Evolutionary conservation across 2,113 vertebrate genomes (phyloP).

Genomic region (Hylia prasina): DNA sequence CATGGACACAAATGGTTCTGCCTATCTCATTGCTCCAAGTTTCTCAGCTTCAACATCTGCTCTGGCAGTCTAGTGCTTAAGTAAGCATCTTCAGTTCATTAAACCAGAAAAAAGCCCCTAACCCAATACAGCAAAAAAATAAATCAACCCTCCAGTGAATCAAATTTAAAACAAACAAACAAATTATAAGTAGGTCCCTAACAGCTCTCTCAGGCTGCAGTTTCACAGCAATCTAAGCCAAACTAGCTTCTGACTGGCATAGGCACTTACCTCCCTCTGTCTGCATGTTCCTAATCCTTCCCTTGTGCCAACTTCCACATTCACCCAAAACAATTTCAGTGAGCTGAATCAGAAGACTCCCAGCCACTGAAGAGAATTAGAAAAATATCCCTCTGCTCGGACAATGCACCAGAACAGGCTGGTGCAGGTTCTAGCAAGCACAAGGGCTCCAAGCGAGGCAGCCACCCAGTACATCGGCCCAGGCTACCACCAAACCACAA

Average conservation of each 20-base stretch:
- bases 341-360: background rate
- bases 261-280: background rate
- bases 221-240: background rate
- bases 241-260: background rate
- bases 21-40: background rate
- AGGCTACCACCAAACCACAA: background rate
- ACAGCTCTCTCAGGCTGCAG: background rate
- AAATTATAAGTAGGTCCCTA: background rate
- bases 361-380: background rate
- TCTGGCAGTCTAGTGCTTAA: background rate
- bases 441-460: background rate
- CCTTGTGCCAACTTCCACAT: background rate
- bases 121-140: background rate
- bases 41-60: background rate
- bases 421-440: background rate
- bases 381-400: background rate
- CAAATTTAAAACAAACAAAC: background rate
- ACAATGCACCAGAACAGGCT: background rate
- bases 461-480: background rate
- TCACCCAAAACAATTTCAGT: background rate
- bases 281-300: conserved; percentile 6
- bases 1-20: background rate
- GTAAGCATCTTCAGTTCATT: background rate
- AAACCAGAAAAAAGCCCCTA: background rate
- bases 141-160: background rate